Percentiles rank a stretch among this genome's conserved stretches.
Evolutionary conservation across 2,888 invertebrate species (phyloP).

Genomic region (Corbicula japonica): DNA sequence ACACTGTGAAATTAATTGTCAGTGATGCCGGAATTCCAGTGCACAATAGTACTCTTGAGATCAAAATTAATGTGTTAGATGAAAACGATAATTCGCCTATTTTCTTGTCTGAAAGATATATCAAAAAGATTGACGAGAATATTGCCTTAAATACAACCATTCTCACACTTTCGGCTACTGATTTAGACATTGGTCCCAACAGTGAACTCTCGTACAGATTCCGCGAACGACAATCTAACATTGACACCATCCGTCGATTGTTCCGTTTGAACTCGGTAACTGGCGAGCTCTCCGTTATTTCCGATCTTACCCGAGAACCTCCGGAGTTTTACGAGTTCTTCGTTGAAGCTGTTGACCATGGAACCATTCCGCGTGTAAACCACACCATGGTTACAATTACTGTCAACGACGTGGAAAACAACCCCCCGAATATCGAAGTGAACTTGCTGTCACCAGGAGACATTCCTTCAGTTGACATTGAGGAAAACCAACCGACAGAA

Average conservation of each 20-base stretch:
- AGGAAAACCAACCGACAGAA: slow-evolving; percentile 55
- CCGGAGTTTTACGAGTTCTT: slow-evolving; percentile 64
- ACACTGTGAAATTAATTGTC: slow-evolving; percentile 73
- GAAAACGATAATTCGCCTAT: slow-evolving; percentile 80
- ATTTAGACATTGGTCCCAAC: slow-evolving; percentile 94
- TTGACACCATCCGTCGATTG: slow-evolving; percentile 57
- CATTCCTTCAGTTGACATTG: slow-evolving; percentile 56
- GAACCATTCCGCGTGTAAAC: slow-evolving; percentile 68
- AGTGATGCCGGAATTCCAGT: slow-evolving; percentile 76
- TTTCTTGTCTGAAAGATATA: slow-evolving; percentile 73
- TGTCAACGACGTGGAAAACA: slow-evolving; percentile 66
- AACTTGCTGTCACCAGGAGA: slow-evolving; percentile 61
- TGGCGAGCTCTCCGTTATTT: slow-evolving; percentile 64
- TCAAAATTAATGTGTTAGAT: slow-evolving; percentile 77
- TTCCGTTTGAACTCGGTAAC: slow-evolving; percentile 60
- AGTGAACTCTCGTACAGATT: slow-evolving; percentile 87
- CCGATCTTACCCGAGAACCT: slow-evolving; percentile 62
- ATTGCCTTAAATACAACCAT: slow-evolving; percentile 68
- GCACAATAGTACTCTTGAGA: slow-evolving; percentile 71
- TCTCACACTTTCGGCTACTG: slow-evolving; percentile 91
- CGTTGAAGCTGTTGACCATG: slow-evolving; percentile 78
- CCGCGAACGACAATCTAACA: slow-evolving; percentile 64
- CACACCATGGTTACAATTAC: slow-evolving; percentile 68
- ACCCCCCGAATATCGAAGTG: slow-evolving; percentile 52
- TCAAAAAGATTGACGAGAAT: slow-evolving; percentile 76